phyloP scores from a whole-genome alignment of 2,113 vertebrate genomes.

The Sebastes schlegelii region DNA sequence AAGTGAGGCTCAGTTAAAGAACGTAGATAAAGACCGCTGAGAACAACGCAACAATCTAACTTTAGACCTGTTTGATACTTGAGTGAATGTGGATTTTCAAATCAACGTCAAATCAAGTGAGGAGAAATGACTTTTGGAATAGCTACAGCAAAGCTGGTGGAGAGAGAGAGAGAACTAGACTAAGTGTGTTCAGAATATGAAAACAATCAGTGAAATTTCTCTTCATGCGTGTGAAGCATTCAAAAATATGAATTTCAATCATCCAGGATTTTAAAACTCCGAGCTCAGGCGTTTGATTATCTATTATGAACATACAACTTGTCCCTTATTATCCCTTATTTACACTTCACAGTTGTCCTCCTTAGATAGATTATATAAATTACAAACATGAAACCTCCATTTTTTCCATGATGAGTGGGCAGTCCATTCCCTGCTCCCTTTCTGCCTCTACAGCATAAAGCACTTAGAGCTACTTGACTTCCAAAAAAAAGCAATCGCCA shows the following conservation, averaged over 20 bases:
- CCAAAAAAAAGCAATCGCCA: background rate
- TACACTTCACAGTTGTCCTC: background rate
- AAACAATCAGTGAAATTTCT: background rate
- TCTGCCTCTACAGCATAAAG: constrained; percentile 1
- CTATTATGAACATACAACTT: background rate
- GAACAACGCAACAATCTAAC: background rate
- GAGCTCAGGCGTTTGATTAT: background rate
- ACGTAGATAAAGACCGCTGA: background rate
- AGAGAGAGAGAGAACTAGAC: no score
- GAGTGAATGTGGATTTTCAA: background rate
- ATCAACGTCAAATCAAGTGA: no score
- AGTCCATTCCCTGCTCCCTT: constrained; percentile 2
- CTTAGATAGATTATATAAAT: background rate
- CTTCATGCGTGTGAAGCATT: background rate
- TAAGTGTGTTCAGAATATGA: background rate
- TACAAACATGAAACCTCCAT: background rate
- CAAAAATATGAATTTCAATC: background rate
- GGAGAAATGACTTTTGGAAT: no score
- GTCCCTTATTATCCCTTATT: background rate
- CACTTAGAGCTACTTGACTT: constrained; percentile 20
- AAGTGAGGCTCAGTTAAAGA: background rate
- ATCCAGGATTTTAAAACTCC: background rate
- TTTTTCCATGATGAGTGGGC: constrained; percentile 1
- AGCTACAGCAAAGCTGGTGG: no score
- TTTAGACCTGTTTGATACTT: background rate